Base-by-base conservation (phyloP, 2,888 invertebrate species). In the Drosophila niveifrons region DNA sequence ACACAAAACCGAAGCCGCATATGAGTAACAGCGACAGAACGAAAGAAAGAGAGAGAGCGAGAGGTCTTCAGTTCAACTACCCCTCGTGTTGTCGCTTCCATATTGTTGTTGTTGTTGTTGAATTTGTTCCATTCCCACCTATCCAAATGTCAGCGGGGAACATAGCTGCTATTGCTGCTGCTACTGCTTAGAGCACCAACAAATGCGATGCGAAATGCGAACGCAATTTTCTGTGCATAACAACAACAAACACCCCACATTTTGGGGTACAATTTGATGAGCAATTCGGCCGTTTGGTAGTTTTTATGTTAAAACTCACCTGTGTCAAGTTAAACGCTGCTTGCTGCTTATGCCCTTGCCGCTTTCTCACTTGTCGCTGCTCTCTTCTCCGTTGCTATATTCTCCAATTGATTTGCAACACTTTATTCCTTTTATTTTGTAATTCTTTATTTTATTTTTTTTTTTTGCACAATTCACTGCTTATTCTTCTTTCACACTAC, bases 241-340 rank as follows among this genome's bases (percentile, higher is more conserved):
- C 82, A 90, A 90, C 89, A 36, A 36, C 36, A 36, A 36, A 36
- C n/a, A 36, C 36, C 90, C 91, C 91, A 88, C 75, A 90, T 79
- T 90, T 91, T 89, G 88, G 90, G 90, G 90, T 90, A 90, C 90
- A 92, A 92, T 93, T 92, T 91, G 78, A 90, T 85, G 89, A 86
- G 84, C 79, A 91, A 90, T 90, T 72, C 91, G 81, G 90, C 88
- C 86, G 72, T 72, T 69, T 50, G 36, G 52, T 48, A 47, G 52
- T 11, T 36, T 63, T 63, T 15, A 46, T 52, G 23, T 39, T 44
- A 59, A 48, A 34, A 28, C 70, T 77, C 66, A 77, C 77, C 77
- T 77, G 77, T 65, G 18, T 63, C 50, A 48, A 58, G 46, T 53
- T 31, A 56, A 66, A 47, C 47, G 58, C 34, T 47, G 48, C 13